Evolutionary conservation across 2,888 invertebrate genomes (phyloP), one percentile per base, ranked within the genome.

Genomic region (Tiphia femorata): DNA sequence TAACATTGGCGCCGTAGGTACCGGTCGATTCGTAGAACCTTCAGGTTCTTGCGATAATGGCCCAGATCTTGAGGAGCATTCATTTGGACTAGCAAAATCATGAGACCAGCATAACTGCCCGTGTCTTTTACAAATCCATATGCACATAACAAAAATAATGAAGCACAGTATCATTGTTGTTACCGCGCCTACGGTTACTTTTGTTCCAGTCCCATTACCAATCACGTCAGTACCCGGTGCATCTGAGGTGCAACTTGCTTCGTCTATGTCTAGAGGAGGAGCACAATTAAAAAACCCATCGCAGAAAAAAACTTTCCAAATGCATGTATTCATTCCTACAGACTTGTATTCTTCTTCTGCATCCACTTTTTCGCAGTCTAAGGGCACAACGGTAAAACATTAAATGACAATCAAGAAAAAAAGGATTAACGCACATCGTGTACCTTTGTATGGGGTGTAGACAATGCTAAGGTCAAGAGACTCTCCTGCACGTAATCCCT

Each of bases 31-130:
- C 2, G 73, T 57, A 5, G 64, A 57, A 6, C 70, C 67, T 12
- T 76, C 77, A 23, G 70, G 60, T 4, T 64, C 61, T 3, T 48
- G 58, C 6, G 76, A 65, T 27, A 74, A 55, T 41, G 71, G 70
- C 10, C 64, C 75, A 2, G 77, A 67, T 8, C 62, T 58, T 19
- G 52, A 41, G 1, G 69, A 41, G 4, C 64, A 65, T 7, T 23
- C 43, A 14, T 58, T 71, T 27, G 82, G 82, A 56, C 80, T 81
- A 1, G 84, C 82, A 68, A 83, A 86, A 50, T 84, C 82, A 8
- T 83, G 69, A 3, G 85, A 81, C 86, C 86, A 86, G 64, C 86
- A 86, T n/a, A 86, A 71, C 54, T 84, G 82, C 57, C 84, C 83
- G 30, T 85, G 82, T 55, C 82, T 84, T 30, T 84, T 83, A 62